phyloP scores from a whole-genome alignment of 2,888 invertebrate species.

The Pinctada fucata region DNA sequence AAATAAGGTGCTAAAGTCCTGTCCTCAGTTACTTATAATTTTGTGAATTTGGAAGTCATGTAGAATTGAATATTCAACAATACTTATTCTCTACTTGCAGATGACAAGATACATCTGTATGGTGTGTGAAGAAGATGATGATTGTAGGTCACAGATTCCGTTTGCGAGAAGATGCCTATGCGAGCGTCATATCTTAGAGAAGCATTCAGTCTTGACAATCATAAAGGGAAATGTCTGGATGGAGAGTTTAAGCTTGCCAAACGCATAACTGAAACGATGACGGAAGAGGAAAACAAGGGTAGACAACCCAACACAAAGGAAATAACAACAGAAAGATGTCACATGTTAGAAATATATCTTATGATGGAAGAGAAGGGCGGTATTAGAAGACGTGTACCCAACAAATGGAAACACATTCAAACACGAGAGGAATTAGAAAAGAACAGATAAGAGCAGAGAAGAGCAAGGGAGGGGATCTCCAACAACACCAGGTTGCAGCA shows the following conservation, averaged over 20 bases:
- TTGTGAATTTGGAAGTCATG: background rate
- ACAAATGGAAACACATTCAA: no score
- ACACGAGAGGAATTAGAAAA: no score
- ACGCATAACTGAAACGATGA: background rate
- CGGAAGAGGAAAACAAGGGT: background rate
- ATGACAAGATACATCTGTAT: constrained; percentile 10
- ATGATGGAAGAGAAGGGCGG: background rate
- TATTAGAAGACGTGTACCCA: background rate
- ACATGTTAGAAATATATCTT: background rate
- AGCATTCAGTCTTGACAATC: constrained; percentile 1
- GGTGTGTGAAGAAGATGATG: background rate
- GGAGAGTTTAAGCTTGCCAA: background rate
- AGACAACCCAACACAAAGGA: background rate
- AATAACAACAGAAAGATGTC: background rate
- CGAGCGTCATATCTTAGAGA: constrained; percentile 11
- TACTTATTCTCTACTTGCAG: background rate
- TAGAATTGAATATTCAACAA: background rate
- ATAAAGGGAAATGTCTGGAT: background rate
- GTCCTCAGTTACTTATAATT: no score
- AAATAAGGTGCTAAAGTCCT: no score
- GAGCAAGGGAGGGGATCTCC: no score
- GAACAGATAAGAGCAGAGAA: no score
- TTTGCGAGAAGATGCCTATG: constrained; percentile 13
- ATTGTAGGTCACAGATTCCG: background rate
- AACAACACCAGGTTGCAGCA: no score